Conservation (phyloP, 2,797 vertebrate genomes). For the Crotalus adamanteus region DNA sequence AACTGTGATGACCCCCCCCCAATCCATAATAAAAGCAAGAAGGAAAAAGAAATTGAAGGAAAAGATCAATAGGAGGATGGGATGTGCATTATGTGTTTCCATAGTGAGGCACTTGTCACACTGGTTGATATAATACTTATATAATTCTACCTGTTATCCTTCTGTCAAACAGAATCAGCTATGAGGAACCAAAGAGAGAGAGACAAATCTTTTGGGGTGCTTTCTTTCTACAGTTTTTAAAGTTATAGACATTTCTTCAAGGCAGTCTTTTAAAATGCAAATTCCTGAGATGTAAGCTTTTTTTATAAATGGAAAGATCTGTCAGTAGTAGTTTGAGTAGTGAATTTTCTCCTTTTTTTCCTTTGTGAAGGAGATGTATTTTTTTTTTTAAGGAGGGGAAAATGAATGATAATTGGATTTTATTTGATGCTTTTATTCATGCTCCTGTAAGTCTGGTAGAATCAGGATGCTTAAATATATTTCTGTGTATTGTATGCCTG, state of each 20-base stretch:
- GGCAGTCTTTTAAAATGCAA: not conserved
- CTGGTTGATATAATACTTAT: not conserved
- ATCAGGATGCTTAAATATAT: not conserved
- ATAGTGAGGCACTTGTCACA: not conserved
- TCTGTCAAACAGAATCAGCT: not conserved
- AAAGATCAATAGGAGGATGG: not conserved
- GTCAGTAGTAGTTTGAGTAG: not conserved
- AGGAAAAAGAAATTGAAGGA: not conserved
- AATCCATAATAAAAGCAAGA: not conserved
- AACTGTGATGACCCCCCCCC: not conserved
- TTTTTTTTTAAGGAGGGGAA: not conserved
- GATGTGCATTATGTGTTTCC: not conserved
- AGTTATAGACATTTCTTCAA: not conserved
- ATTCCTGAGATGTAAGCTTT: not conserved
- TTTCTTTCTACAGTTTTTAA: not conserved
- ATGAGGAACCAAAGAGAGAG: not conserved
- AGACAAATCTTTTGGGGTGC: not conserved
- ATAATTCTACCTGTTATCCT: not conserved
- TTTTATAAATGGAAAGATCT: not conserved
- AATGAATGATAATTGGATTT: not conserved
- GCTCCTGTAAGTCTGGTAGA: not conserved
- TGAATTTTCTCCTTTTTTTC: not conserved
- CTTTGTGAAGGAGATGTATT: not conserved
- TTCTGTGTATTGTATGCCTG: not conserved
- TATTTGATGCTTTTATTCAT: not conserved